A percentile compares a stretch with the other conserved stretches of the same genome.
Conservation (phyloP, 1,140 invertebrate genomes). For the Neodiprion lecontei region DNA sequence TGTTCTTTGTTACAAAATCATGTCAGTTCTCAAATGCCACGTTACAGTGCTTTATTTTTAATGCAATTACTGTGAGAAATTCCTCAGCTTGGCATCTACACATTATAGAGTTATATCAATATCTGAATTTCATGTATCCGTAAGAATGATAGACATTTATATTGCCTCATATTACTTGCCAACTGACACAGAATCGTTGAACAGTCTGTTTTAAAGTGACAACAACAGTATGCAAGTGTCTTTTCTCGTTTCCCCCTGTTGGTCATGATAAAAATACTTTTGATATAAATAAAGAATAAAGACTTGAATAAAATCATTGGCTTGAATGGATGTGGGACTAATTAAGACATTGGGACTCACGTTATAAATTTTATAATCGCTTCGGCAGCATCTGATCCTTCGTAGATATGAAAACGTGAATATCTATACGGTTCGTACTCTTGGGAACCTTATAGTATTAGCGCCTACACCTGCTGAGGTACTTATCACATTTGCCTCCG, state of each 20-base stretch:
- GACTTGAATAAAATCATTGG: no score
- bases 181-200: no score
- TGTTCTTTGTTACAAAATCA: no score
- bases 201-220: no score
- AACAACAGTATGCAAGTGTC: no score
- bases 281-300: no score
- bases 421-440: conserved; percentile 8
- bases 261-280: no score
- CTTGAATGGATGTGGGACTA: no score
- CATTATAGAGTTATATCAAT: not conserved
- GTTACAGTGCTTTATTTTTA: not conserved
- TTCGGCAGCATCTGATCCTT: conserved; percentile 39
- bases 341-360: not conserved
- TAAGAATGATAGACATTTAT: not conserved
- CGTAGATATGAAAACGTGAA: conserved; percentile 21
- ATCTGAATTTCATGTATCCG: not conserved
- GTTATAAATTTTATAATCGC: conserved; percentile 18
- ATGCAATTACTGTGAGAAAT: not conserved
- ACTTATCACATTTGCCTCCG: conserved; percentile 36
- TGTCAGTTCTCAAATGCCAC: no score
- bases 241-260: no score
- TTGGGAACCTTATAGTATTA: conserved; percentile 41
- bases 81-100: not conserved
- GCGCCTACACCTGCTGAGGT: conserved; percentile 35
- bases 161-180: not conserved